Conservation (phyloP, 2,797 vertebrate genomes). For the Dipus sagitta region DNA sequence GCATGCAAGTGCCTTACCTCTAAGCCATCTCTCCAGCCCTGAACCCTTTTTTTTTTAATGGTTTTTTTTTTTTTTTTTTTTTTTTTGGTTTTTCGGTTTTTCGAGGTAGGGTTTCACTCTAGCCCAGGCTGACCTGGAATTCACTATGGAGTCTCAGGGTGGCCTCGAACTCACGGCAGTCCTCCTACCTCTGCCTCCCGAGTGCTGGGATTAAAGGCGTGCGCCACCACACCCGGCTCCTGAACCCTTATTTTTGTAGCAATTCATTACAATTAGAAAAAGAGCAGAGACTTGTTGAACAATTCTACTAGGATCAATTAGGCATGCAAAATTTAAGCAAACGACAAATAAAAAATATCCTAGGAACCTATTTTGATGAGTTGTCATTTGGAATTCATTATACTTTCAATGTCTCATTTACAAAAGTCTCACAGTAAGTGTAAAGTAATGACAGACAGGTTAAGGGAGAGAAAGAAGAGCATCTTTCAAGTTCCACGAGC, state of each 20-base stretch:
- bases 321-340: not conserved
- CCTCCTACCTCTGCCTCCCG: no score
- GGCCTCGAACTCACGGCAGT: no score
- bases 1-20: no score
- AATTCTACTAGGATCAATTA: not conserved
- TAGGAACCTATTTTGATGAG: not conserved
- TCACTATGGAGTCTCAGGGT: no score
- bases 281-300: not conserved
- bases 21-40: no score
- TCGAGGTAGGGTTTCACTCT: no score
- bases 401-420: constrained; percentile 87
- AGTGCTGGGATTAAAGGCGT: no score
- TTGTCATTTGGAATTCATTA: constrained; percentile 77
- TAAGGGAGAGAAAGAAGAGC: constrained; percentile 79
- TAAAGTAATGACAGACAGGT: constrained; percentile 79
- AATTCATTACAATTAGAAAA: not conserved
- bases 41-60: not conserved
- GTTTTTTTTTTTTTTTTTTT: no score
- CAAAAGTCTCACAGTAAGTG: constrained; percentile 91
- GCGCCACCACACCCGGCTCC: no score
- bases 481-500: constrained; percentile 90
- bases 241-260: not conserved
- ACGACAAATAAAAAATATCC: not conserved
- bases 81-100: no score
- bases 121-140: no score